Evolutionary conservation across 2,888 invertebrate species (phyloP), one percentile per base, ranked within the genome.

Genomic region (Sylvicola cinctus): DNA sequence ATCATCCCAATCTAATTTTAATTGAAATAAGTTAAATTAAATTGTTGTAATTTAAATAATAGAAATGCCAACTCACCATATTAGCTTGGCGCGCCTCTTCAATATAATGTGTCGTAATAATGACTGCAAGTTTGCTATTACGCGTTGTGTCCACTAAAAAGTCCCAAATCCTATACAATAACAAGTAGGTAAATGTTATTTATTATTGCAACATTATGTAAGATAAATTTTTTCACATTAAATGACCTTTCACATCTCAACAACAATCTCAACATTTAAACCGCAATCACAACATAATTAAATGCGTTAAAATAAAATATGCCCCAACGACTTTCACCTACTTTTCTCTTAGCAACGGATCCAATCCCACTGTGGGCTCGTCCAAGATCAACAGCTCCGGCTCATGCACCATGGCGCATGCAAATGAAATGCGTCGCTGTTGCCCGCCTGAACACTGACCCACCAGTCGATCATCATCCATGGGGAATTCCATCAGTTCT

Each of bases 61-160:
- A 6, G 4, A 20, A 38, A 29, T 14, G 29, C 13, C 3, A n/a
- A 47, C 59, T 62, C 60, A 84, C 84, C 58, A 65, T 70, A 50
- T 79, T 67, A 3, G 84, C 81, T 50, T 78, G 74, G 47, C 73
- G 72, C 3, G 88, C 79, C 60, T 91, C 91, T 51, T 91, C 91
- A 38, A 91, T 88, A 49, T 91, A 91, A 60, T 91, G 91, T 11
- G 91, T 91, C 1, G 91, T 91, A 37, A 91, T 85, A 38, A 91
- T 75, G 34, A 91, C 77, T 6, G 90, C 78, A 38, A 74, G 70
- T 23, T 75, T 72, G 30, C 68, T 65, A 43, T 66, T 65, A 40
- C 66, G 60, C 1, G 85, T 73, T 36, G 83, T 62, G 39, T 75
- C 71, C 4, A 75, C 65, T 35, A 91, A 61, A 55, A 81, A 77